Evolutionary conservation across 1,140 invertebrate species (phyloP), one percentile per base, ranked within the genome.

Genomic region (Streblospio benedicti): DNA sequence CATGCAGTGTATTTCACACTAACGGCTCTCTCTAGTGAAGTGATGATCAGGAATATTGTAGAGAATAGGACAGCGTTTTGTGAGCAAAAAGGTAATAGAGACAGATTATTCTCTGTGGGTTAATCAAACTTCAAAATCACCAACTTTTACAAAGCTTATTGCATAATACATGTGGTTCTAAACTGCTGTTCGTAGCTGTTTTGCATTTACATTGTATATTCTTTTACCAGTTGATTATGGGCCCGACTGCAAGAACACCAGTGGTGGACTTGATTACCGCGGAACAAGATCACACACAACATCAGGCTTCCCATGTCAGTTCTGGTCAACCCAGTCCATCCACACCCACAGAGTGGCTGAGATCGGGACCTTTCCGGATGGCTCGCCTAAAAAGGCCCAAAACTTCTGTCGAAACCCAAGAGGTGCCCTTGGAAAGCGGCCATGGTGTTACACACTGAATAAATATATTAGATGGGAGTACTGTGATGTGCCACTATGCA

Each of bases 291-390:
- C 33, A 16, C 30, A n/a, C 9, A 68, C 67, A 20, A 45, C 61
- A 12, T 47, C 33, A n/a, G 67, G 65, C 4, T 49, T 57, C n/a
- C 33, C 31, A 0, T 68, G 67, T 47, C 67, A 68, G 56, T 12
- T 45, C 1, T 68, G 67, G 67, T 28, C 30, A 30, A 33, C 45
- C 2, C 53, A 68, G 33, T 18, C 45, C 2, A 65, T 65, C 5
- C 65, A 68, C 32, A 4, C 23, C 6, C 66, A 68, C 53, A 50
- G 52, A 27, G 31, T 49, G 25, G 31, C 25, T 31, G 16, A 44
- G 23, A 47, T 47, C 1, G 43, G 32, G 25, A 49, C 20, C 28
- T 59, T 59, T 23, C 43, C 45, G 1, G 57, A 59, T 50, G 16
- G 1, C 20, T 30, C 43, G 31, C 35, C 50, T 23, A 50, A 59